Percentiles rank a stretch among this genome's conserved stretches.
Conservation (phyloP, 2,797 vertebrate genomes). For the Enteromius paludinosus region DNA sequence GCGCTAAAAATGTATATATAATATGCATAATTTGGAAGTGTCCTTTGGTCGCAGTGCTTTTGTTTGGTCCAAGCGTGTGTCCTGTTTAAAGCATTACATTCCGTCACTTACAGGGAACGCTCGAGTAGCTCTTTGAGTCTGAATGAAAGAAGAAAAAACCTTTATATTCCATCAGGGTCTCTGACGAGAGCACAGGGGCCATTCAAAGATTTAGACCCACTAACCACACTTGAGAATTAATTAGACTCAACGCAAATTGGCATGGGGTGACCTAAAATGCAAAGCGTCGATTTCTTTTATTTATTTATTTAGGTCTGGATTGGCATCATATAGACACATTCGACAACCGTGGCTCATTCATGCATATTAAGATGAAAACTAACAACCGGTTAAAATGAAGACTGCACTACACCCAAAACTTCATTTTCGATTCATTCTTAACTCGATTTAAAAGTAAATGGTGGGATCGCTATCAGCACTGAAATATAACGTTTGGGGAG, state of each 20-base stretch:
- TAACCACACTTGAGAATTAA: slow-evolving; percentile 85
- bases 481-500: background rate
- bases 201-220: slow-evolving; percentile 73
- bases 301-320: background rate
- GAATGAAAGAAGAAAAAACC: slow-evolving; percentile 80
- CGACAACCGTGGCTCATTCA: background rate
- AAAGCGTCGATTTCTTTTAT: slow-evolving; percentile 80
- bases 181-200: slow-evolving; percentile 79
- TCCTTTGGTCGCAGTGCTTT: background rate
- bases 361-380: background rate
- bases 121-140: slow-evolving; percentile 74
- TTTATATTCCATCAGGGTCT: slow-evolving; percentile 87
- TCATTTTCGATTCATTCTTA: background rate
- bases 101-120: slow-evolving; percentile 76
- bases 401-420: background rate
- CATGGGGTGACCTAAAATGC: slow-evolving; percentile 77
- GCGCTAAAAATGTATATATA: background rate
- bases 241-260: slow-evolving; percentile 84
- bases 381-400: background rate
- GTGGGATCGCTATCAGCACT: background rate
- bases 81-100: slow-evolving; percentile 63
- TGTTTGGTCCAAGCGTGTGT: slow-evolving; percentile 52
- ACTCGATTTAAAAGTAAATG: background rate
- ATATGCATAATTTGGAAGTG: slow-evolving; percentile 13
- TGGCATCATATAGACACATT: background rate